Evolutionary conservation across 2,888 invertebrate genomes (phyloP), one percentile per base, ranked within the genome.

Genomic region (Hypercompe scribonia): DNA sequence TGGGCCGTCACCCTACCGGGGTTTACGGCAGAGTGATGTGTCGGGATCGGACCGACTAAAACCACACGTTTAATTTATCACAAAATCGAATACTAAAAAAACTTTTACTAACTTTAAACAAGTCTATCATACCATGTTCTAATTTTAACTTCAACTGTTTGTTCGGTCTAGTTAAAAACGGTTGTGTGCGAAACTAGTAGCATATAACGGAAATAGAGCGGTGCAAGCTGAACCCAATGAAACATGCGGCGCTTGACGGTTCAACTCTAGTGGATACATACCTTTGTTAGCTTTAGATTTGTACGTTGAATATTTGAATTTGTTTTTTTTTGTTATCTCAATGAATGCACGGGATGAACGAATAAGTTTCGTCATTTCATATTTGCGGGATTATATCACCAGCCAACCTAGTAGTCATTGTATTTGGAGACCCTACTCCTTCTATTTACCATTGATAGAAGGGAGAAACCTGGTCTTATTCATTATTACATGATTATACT

Each of bases 191-290:
- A 81, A 77, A 75, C 81, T 74, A 64, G 71, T 71, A 74, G 74
- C 70, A 73, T 74, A 72, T 63, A 58, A 28, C 81, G 76, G 83
- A 82, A 77, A 79, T 81, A 74, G 77, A 74, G 73, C 73, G 74
- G 69, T 68, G 74, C 36, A 68, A 81, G 65, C 42, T 65, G 70
- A 72, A 69, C 65, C 18, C 21, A 39, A 18, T 18, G 65, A 50
- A n/a, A 39, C 54, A 61, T 65, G 24, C 54, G 42, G 66, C 36
- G 65, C 42, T 68, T 24, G 36, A 34, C 34, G 64, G 64, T 65
- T 28, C 65, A 31, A 39, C 66, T 66, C 71, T 61, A 67, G 71
- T 71, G 63, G 50, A 63, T 67, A 39, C 46, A 28, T 46, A 61
- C 68, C 34, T 39, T 71, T 65, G 65, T 65, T 54, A 71, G 65